These are phyloP conservation scores for Arrhopalites spinosus DNA, from an alignment of 2,888 invertebrate genomes.

Conservation along the genomic window DNA sequence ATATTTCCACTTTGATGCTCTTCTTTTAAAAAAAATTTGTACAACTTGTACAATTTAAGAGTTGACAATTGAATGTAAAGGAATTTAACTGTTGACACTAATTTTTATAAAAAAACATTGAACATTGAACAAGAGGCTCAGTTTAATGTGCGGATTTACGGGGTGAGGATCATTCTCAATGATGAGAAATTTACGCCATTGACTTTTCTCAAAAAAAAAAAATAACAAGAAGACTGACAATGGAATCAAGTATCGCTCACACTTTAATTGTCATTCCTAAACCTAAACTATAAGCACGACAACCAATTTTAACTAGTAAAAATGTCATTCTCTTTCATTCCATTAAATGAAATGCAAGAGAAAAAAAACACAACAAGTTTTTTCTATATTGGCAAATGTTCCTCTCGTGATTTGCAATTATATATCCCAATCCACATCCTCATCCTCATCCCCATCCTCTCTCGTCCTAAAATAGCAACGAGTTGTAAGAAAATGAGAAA, in stretches of 20 bases:
- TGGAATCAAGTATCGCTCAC: neutral
- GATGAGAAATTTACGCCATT: constrained; percentile 3
- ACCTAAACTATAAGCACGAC: too few species aligned
- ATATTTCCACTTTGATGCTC: too few species aligned
- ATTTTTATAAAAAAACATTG: too few species aligned
- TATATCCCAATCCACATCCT: neutral
- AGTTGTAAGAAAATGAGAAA: neutral
- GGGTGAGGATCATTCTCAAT: neutral
- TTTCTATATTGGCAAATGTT: constrained; percentile 1
- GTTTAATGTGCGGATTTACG: constrained; percentile 11
- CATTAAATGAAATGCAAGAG: too few species aligned
- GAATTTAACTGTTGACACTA: too few species aligned
- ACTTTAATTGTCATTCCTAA: too few species aligned
- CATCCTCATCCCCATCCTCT: neutral
- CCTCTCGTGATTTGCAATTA: neutral
- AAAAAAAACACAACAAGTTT: too few species aligned
- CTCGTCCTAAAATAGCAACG: neutral
- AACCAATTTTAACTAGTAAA: too few species aligned
- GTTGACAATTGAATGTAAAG: too few species aligned
- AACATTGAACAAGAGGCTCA: too few species aligned
- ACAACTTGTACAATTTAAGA: too few species aligned
- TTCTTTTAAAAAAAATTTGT: too few species aligned
- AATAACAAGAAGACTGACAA: neutral
- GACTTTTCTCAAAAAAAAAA: neutral
- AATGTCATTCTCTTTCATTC: neutral